Base-by-base conservation (phyloP, 2,888 invertebrate genomes). In the Protophormia terraenovae region DNA sequence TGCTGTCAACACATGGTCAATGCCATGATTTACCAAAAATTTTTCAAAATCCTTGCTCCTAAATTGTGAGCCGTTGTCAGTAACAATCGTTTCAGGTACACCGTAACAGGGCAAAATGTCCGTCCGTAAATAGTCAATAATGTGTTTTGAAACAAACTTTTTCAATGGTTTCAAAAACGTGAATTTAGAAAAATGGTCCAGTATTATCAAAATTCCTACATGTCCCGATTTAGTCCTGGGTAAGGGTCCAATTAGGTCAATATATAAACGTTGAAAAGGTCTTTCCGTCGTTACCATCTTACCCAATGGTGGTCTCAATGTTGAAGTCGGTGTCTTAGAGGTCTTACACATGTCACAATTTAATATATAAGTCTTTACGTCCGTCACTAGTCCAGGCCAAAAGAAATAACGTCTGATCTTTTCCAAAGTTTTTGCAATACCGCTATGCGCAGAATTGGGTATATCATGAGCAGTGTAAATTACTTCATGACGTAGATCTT, bases 11-110 rank as follows among this genome's bases (percentile, higher is more conserved):
- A 32, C 35, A 50, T 84, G 80, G 3, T 32, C n/a, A 3, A 80
- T 32, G 0, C 80, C 80, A 50, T 55, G 29, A n/a, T 71, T 73
- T 14, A 19, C 22, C 7, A 84, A 24, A 45, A 79, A 1, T 12
- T 14, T 12, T 53, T 73, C 67, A 45, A 78, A 76, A 22, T 76
- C 71, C 6, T 53, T 55, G 5, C 71, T 47, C 32, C 55, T 79
- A 58, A 79, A 84, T 53, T 84, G 84, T n/a, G 55, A 69, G 1
- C 73, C 83, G 19, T 75, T 83, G 35, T 83, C 78, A 14, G 67
- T 64, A 2, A 53, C 35, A 8, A 76, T 27, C 1, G n/a, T 29
- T 27, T 86, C 77, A 1, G 88, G 87, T 27, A 87, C 87, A 19
- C 88, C 88, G 76, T 12, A n/a, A 27, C 38, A 19, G n/a, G n/a